Evolutionary conservation across 53 echinoderm and acorn worm genomes (phyloP).

Genomic region (Holothuria leucospilota): DNA sequence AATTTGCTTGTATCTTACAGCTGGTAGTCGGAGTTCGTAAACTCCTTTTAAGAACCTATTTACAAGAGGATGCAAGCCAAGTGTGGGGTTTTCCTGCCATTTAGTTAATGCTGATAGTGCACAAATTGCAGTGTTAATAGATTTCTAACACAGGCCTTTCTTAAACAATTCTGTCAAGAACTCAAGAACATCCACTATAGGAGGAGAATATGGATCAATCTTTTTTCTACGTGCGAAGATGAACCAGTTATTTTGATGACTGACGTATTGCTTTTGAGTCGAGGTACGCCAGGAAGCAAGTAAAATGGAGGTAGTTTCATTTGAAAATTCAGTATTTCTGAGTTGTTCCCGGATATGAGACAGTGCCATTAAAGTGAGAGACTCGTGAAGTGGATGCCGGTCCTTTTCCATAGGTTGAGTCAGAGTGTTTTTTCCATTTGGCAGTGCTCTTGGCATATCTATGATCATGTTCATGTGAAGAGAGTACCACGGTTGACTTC

Average conservation of each 20-base stretch:
- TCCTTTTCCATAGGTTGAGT: neutral
- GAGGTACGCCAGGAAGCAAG: slow-evolving; percentile 53
- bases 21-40: slow-evolving; percentile 7
- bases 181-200: slow-evolving; percentile 46
- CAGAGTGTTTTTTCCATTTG: neutral
- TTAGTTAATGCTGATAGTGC: neutral
- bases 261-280: slow-evolving; percentile 8
- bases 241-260: slow-evolving; percentile 16
- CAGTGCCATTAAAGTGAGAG: slow-evolving; percentile 18
- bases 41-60: slow-evolving; percentile 16
- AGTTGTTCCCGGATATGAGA: slow-evolving; percentile 29
- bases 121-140: slow-evolving; percentile 48
- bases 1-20: neutral
- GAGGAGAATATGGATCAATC: slow-evolving; percentile 42
- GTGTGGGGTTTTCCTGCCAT: neutral
- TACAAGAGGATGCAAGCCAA: neutral
- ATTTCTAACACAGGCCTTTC: slow-evolving; percentile 28
- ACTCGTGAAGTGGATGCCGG: slow-evolving; percentile 23
- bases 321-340: slow-evolving; percentile 11
- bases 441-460: neutral
- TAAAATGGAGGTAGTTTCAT: slow-evolving; percentile 41
- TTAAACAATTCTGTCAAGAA: slow-evolving; percentile 50
- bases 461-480: neutral
- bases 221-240: slow-evolving; percentile 14
- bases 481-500: slow-evolving; percentile 23